These are phyloP conservation scores for Temnothorax ravouxi DNA, from an alignment of 2,888 invertebrate species.

Conservation along the genomic window DNA sequence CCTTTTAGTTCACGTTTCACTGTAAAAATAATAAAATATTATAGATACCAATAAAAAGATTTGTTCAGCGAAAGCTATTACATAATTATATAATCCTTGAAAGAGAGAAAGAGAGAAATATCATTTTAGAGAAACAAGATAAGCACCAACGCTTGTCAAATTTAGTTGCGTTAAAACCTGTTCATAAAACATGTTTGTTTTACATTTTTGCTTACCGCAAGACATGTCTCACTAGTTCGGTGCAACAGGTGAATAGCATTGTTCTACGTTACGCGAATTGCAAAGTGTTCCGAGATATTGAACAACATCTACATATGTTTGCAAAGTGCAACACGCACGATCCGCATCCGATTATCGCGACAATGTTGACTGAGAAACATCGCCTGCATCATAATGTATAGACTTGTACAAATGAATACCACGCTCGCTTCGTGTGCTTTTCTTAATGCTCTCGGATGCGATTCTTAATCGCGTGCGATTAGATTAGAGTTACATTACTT, in stretches of 20 bases:
- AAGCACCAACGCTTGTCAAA: background rate
- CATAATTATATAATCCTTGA: background rate
- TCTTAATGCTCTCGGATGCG: background rate
- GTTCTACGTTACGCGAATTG: constrained; percentile 49
- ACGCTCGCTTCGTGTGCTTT: background rate
- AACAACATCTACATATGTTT: constrained; percentile 40
- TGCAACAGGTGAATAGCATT: constrained; percentile 53
- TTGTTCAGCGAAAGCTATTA: background rate
- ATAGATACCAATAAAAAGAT: background rate
- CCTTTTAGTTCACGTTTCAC: background rate
- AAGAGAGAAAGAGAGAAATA: background rate
- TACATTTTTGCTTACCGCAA: constrained; percentile 23
- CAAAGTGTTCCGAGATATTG: constrained; percentile 42
- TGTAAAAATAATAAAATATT: background rate
- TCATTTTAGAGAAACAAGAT: background rate
- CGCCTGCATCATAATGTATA: constrained; percentile 24
- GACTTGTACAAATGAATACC: constrained; percentile 7
- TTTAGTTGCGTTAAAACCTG: background rate
- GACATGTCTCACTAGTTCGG: constrained; percentile 12
- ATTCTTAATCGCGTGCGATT: background rate
- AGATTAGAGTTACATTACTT: background rate
- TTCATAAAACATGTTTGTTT: constrained; percentile 28
- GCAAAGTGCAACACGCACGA: constrained; percentile 12
- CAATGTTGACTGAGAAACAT: constrained; percentile 27
- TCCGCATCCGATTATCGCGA: constrained; percentile 40